These are phyloP conservation scores for Prunella himalayana DNA, from an alignment of 2,113 vertebrate species.

Conservation along the genomic window DNA sequence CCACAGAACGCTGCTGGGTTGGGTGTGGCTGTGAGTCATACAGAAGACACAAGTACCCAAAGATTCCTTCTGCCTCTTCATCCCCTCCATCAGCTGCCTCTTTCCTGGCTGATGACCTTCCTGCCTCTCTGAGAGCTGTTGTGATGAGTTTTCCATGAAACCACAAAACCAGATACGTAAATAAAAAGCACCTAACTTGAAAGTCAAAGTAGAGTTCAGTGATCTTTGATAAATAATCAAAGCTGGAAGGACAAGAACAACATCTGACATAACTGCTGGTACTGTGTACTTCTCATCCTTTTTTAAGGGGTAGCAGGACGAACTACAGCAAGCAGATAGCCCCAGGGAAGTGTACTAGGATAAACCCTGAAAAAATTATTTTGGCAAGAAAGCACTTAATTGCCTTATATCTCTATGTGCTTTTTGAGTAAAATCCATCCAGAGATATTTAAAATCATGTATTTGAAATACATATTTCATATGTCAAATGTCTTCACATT, in stretches of 20 bases:
- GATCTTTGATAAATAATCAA: neutral
- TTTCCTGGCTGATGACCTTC: neutral
- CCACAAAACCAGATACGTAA: fast-evolving
- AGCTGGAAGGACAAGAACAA: neutral
- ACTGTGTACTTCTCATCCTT: neutral
- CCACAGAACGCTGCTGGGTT: neutral
- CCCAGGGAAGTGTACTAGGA: neutral
- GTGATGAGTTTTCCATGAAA: neutral
- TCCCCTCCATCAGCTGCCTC: neutral
- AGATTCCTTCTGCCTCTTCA: neutral
- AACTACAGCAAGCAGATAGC: neutral
- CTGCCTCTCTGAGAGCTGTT: neutral
- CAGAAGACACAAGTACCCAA: neutral
- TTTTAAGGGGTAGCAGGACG: neutral
- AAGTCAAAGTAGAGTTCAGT: neutral
- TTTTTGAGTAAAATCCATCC: neutral
- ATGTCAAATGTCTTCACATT: neutral
- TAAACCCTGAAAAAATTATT: neutral
- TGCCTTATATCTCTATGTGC: neutral
- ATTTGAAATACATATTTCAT: neutral
- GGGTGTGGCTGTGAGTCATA: neutral
- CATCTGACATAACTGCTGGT: neutral
- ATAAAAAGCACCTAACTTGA: neutral
- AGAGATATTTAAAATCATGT: neutral
- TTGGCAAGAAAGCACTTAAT: neutral